A percentile compares a stretch with the other conserved stretches of the same genome.
Evolutionary conservation across 2,888 invertebrate genomes (phyloP).

Genomic region (Papilio protenor): DNA sequence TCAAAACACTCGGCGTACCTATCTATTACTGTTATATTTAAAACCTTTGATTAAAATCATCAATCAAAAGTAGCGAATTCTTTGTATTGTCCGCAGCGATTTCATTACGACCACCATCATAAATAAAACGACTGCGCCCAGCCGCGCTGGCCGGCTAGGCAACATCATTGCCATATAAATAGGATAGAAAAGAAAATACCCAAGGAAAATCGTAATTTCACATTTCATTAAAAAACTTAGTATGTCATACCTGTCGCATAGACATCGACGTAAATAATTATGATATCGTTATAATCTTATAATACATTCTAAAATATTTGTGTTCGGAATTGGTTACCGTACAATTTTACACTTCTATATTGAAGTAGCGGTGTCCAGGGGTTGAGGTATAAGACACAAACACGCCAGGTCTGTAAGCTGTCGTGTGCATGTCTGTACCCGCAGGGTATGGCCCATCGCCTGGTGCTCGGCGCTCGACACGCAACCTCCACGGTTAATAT

Average conservation of each 20-base stretch:
- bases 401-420: neutral
- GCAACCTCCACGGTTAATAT: constrained; percentile 10
- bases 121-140: constrained; percentile 29
- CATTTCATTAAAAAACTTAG: neutral
- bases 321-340: neutral
- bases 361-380: neutral
- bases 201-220: neutral
- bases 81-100: constrained; percentile 13
- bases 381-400: neutral
- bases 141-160: neutral
- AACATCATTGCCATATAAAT: neutral
- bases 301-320: neutral
- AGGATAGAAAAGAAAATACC: neutral
- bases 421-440: neutral
- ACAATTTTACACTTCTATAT: neutral
- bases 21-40: neutral
- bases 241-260: no score
- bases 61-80: constrained; percentile 32
- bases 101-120: constrained; percentile 24
- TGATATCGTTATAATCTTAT: no score
- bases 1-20: no score
- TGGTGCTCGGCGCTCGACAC: neutral
- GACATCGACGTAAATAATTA: no score
- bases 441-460: neutral
- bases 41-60: constrained; percentile 5